These are phyloP conservation scores for Odontothrips loti DNA, from an alignment of 2,888 invertebrate species.

Conservation along the genomic window DNA sequence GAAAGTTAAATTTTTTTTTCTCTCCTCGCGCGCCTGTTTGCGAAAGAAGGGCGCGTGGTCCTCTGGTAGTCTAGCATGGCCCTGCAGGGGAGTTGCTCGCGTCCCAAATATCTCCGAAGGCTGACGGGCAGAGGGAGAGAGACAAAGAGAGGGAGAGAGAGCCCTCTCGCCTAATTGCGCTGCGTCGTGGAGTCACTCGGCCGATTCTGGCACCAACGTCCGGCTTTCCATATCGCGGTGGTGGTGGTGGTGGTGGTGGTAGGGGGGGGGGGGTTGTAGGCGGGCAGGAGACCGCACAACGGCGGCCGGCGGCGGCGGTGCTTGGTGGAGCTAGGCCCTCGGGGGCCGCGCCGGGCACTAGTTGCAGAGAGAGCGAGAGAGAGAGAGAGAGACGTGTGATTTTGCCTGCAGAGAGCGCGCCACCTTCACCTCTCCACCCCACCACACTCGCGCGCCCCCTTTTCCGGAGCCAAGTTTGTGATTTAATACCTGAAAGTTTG, in stretches of 20 bases:
- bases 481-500: constrained; percentile 24
- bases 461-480: constrained; percentile 20
- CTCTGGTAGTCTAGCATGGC: no score
- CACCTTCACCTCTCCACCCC: neutral
- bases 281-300: neutral
- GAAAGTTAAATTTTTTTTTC: no score
- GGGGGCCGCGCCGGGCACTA: neutral
- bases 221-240: neutral
- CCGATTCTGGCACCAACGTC: neutral
- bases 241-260: no score
- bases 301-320: neutral
- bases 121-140: neutral
- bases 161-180: neutral
- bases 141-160: neutral
- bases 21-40: no score
- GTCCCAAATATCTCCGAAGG: no score
- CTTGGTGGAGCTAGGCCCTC: neutral
- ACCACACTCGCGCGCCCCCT: neutral
- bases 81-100: no score
- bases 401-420: no score
- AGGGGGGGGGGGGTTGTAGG: no score
- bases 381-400: no score
- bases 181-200: neutral
- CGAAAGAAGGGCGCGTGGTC: no score
- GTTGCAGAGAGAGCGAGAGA: neutral